Base-by-base conservation (phyloP, 2,888 invertebrate genomes). In the Drosophila infuscata region DNA sequence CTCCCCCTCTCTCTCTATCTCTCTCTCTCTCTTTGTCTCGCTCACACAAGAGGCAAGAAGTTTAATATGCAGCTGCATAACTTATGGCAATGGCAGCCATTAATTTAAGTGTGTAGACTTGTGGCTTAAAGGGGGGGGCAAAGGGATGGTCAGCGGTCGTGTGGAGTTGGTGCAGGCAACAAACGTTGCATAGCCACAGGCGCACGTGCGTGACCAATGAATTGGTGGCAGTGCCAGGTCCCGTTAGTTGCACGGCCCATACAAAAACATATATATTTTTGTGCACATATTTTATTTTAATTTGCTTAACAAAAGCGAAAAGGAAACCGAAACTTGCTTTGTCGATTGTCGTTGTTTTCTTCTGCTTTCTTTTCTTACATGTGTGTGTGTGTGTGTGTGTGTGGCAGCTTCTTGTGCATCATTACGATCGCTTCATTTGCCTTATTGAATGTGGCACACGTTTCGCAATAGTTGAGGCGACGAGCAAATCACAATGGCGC, bases 51-150 rank as follows among this genome's bases (percentile, higher is more conserved):
- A 71, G 76, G 57, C 68, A 60, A 66, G 71, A 46, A 70, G 74
- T 74, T 89, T 80, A 89, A 89, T 87, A 87, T 91, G 88, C 86
- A 88, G 80, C 80, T 88, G 88, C 91, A 91, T 88, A 91, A 88
- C 80, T 91, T 89, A 87, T 88, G 80, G 75, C 77, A 72, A 73
- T 73, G 78, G 82, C 88, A 71, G 78, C 86, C 91, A 87, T 91
- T 87, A 87, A 91, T 89, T 87, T 91, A 80, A 74, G 73, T 79
- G 64, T 76, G 69, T 52, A 62, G 49, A 70, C 57, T 64, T 53
- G 32, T 36, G 36, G 25, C 17, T 36, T 3, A 5, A 33, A 33
- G n/a, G 15, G 8, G 15, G 8, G 0, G n/a, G 12, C 25, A 38
- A 49, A 6, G 35, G 20, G 35, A 20, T 8, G 15, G 33, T 17